A percentile compares a stretch with the other conserved stretches of the same genome.
Conservation (phyloP, 2,888 invertebrate genomes). For the Plebejus argus region DNA sequence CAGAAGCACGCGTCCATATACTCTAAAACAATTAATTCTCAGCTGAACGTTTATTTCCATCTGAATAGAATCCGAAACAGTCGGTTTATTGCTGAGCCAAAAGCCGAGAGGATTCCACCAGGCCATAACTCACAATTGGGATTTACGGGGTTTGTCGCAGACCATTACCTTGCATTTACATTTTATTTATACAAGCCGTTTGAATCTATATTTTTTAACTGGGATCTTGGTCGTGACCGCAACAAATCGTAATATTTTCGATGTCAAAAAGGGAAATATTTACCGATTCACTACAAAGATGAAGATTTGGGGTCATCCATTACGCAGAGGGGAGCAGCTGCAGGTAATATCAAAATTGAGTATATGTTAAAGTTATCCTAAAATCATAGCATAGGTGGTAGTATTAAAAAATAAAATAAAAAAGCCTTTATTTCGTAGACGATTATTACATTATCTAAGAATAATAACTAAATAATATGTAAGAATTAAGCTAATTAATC, state of each 20-base stretch:
- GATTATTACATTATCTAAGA: too few species aligned
- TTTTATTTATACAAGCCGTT: slow-evolving; percentile 37
- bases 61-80: slow-evolving; percentile 39
- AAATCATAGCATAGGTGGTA: too few species aligned
- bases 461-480: too few species aligned
- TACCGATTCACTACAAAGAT: background rate
- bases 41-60: slow-evolving; percentile 42
- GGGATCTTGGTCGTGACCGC: slow-evolving; percentile 3
- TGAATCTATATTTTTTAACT: slow-evolving; percentile 15
- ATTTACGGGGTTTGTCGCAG: slow-evolving; percentile 40
- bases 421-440: too few species aligned
- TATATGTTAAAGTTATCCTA: too few species aligned
- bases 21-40: slow-evolving; percentile 40
- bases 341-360: too few species aligned
- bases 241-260: background rate
- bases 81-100: slow-evolving; percentile 42
- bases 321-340: background rate
- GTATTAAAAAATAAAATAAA: too few species aligned
- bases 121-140: slow-evolving; percentile 41
- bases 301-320: background rate
- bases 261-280: background rate
- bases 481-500: too few species aligned
- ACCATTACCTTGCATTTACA: slow-evolving; percentile 42
- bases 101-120: slow-evolving; percentile 42
- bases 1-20: background rate